These are phyloP conservation scores for Candoia aspera DNA, from an alignment of 2,113 vertebrate species.

Conservation along the genomic window DNA sequence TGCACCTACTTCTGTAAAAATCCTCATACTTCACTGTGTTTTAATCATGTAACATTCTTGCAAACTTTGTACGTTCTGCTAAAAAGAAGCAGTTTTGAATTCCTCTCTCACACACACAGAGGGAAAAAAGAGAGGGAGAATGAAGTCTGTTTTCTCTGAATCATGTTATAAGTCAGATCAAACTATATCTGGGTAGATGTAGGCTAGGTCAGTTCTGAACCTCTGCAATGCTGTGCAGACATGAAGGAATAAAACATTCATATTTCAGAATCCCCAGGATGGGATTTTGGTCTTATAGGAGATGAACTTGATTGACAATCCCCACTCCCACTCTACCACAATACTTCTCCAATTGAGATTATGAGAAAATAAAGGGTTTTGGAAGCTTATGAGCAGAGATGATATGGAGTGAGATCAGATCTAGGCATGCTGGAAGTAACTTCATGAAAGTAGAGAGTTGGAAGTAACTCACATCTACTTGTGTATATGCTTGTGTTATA, in stretches of 20 bases:
- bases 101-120: neutral
- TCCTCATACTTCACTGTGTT: neutral
- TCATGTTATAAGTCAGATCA: neutral
- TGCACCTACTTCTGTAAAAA: neutral
- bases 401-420: neutral
- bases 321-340: neutral
- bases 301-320: neutral
- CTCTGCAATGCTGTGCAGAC: neutral
- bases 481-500: neutral
- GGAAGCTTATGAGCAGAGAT: neutral
- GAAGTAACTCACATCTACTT: neutral
- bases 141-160: neutral
- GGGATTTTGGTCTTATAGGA: neutral
- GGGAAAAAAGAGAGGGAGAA: neutral
- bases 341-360: neutral
- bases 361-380: neutral
- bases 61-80: neutral
- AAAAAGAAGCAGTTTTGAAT: neutral
- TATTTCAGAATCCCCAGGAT: neutral
- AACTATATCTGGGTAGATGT: neutral
- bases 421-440: neutral
- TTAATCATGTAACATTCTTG: neutral
- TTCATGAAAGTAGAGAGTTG: no score
- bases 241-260: neutral
- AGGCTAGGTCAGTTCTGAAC: neutral